These are phyloP conservation scores for Apamea sordens DNA, from an alignment of 2,888 invertebrate genomes.

Conservation along the genomic window DNA sequence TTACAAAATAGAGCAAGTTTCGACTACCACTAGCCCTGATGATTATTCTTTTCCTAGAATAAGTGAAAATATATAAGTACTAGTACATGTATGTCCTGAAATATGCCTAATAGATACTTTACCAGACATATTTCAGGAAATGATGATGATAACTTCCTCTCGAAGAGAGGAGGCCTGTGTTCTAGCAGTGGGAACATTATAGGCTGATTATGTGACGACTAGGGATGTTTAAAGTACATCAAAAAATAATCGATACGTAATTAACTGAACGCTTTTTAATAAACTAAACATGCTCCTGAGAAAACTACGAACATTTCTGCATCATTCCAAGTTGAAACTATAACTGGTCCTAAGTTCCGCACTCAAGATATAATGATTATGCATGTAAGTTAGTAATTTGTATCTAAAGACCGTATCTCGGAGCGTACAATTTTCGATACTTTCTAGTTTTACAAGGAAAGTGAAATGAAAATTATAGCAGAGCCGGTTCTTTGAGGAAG, in stretches of 20 bases:
- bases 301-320: not conserved
- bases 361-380: conserved; percentile 37
- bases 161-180: too few species aligned
- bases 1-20: not conserved
- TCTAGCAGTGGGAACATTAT: too few species aligned
- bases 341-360: conserved; percentile 16
- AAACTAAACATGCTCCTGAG: not conserved
- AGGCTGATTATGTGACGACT: too few species aligned
- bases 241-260: not conserved
- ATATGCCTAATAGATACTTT: not conserved
- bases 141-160: not conserved
- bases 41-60: not conserved
- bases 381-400: conserved; percentile 58
- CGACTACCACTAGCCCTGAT: not conserved
- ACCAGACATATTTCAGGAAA: not conserved
- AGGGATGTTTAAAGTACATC: not conserved
- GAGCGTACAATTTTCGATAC: conserved; percentile 69
- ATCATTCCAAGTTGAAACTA: not conserved
- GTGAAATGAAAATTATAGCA: conserved; percentile 65
- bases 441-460: conserved; percentile 73
- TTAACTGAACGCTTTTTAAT: not conserved
- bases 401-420: conserved; percentile 62
- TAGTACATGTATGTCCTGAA: too few species aligned
- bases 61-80: not conserved
- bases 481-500: conserved; percentile 50